Conservation (phyloP, 2,113 vertebrate genomes). For the Brachyhypopomus gauderio region DNA sequence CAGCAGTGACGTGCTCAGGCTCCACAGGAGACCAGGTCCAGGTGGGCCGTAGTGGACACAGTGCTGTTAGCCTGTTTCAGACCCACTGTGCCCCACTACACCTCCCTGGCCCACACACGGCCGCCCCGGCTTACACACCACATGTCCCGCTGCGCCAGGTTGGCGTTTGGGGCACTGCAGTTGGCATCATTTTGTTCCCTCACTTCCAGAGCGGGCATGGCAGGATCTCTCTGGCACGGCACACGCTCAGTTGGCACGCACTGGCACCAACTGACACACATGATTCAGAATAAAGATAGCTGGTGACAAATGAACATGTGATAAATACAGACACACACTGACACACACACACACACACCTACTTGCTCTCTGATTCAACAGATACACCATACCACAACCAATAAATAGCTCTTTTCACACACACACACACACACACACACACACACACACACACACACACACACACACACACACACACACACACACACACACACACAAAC, state of each 20-base stretch:
- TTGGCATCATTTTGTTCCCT: not conserved
- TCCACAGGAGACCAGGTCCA: not conserved
- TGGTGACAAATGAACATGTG: not conserved
- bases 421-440: constrained; percentile 3
- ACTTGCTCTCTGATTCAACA: too few relatives aligned
- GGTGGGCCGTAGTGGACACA: not conserved
- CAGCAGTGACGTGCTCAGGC: constrained; percentile 17
- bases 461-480: constrained; percentile 24
- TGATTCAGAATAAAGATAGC: constrained; percentile 22
- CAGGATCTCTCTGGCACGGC: not conserved
- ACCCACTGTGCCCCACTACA: not conserved
- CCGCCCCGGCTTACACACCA: not conserved
- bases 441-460: constrained; percentile 5
- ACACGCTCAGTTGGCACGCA: too few relatives aligned
- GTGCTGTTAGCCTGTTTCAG: not conserved
- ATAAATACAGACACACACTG: not conserved
- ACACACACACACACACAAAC: constrained; percentile 8
- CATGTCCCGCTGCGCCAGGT: not conserved
- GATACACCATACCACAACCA: too few relatives aligned
- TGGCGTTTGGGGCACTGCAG: not conserved
- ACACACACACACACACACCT: constrained; percentile 19
- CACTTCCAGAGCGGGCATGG: not conserved
- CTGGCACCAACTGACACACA: not conserved
- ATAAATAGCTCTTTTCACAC: too few relatives aligned
- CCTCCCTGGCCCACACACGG: not conserved